Evolutionary conservation across 2,888 invertebrate species (phyloP).

Genomic region (Drosophila leonis): DNA sequence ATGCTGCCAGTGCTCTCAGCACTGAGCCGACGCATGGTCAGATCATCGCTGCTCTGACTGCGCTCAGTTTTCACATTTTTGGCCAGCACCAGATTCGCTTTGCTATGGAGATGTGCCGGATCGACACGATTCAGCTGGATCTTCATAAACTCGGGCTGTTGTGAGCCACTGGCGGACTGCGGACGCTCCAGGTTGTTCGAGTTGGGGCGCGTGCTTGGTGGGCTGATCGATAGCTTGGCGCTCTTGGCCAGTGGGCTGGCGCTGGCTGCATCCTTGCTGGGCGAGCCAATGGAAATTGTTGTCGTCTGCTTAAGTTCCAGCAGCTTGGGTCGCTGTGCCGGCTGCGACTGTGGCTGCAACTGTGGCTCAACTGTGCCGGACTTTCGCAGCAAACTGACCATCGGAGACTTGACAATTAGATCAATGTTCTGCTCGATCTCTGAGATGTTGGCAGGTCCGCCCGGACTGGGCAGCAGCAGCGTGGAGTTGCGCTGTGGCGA

Average conservation of each 20-base stretch:
- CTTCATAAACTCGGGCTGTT: slow-evolving; percentile 90
- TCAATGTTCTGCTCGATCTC: slow-evolving; percentile 85
- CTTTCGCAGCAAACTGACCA: slow-evolving; percentile 82
- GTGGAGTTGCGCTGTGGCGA: slow-evolving; percentile 60
- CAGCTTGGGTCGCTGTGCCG: slow-evolving; percentile 65
- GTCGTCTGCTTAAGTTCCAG: slow-evolving; percentile 64
- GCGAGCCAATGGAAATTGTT: slow-evolving; percentile 32
- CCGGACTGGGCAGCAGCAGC: slow-evolving; percentile 53
- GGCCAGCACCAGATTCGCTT: slow-evolving; percentile 88
- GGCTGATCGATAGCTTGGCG: slow-evolving; percentile 53
- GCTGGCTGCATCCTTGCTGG: slow-evolving; percentile 32
- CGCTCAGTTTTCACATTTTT: slow-evolving; percentile 86
- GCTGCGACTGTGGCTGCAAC: slow-evolving; percentile 21
- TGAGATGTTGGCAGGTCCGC: slow-evolving; percentile 63
- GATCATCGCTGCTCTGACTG: slow-evolving; percentile 77
- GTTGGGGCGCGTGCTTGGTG: slow-evolving; percentile 65
- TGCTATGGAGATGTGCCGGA: slow-evolving; percentile 86
- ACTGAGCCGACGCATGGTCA: slow-evolving; percentile 84
- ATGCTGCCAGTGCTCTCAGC: slow-evolving; percentile 85
- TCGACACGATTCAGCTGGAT: slow-evolving; percentile 91
- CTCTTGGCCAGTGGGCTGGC: slow-evolving; percentile 57
- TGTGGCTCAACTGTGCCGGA: slow-evolving; percentile 54
- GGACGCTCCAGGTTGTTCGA: slow-evolving; percentile 65
- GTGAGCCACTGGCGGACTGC: slow-evolving; percentile 35
- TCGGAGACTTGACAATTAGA: slow-evolving; percentile 83